These are phyloP conservation scores for Coleophora deauratella DNA, from an alignment of 2,888 invertebrate genomes.

Conservation along the genomic window DNA sequence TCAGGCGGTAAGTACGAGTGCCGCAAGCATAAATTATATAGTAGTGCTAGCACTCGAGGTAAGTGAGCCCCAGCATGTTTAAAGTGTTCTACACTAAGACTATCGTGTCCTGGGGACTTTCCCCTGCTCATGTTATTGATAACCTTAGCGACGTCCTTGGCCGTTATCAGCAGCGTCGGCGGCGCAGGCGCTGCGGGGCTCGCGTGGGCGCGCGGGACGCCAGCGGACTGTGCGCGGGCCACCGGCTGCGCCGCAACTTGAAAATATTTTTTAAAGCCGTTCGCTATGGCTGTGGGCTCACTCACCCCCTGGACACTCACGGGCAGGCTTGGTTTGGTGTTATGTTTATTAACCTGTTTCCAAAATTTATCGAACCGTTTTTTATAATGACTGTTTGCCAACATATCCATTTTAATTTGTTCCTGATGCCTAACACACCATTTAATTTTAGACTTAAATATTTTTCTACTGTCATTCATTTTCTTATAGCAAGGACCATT, in stretches of 20 bases:
- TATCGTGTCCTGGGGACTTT: too few relatives aligned
- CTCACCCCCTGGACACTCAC: conserved; percentile 9
- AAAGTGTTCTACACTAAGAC: too few relatives aligned
- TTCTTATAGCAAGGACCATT: conserved; percentile 4
- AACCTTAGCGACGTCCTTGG: too few relatives aligned
- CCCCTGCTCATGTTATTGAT: too few relatives aligned
- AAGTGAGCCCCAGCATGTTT: conserved; percentile 12
- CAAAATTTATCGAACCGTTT: conserved; percentile 12
- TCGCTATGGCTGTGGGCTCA: conserved; percentile 5
- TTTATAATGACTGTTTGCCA: conserved; percentile 7
- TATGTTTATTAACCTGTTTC: conserved; percentile 9
- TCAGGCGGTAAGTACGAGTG: too few relatives aligned
- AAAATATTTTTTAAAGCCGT: conserved; percentile 7
- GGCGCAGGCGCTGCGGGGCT: too few relatives aligned
- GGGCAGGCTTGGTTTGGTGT: conserved; percentile 6
- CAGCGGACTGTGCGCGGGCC: not conserved
- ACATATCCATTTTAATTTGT: conserved; percentile 10
- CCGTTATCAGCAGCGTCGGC: too few relatives aligned
- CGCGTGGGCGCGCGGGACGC: too few relatives aligned
- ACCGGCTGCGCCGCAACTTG: conserved; percentile 2
- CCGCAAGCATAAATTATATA: conserved; percentile 10
- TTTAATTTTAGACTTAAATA: conserved; percentile 14
- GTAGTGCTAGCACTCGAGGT: conserved; percentile 5
- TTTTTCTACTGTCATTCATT: conserved; percentile 7
- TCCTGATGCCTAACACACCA: conserved; percentile 12